Evolutionary conservation across 2,888 invertebrate species (phyloP), one percentile per base, ranked within the genome.

Genomic region (Melinaea menophilus): DNA sequence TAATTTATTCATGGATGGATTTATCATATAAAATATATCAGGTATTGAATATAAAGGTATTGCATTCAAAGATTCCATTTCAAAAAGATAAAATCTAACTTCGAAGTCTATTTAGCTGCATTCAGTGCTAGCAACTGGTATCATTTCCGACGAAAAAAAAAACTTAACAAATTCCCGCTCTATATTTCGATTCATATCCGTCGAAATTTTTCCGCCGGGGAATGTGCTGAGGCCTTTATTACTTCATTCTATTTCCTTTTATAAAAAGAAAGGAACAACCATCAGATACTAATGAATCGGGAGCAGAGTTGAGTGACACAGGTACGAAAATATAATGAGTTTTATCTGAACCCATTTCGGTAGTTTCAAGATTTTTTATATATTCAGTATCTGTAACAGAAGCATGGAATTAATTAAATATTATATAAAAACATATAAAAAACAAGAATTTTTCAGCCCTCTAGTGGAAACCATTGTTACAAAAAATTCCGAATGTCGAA

Each of bases 231-330:
- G 67, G 65, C 22, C 70, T 71, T 64, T 73, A 66, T 72, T 76
- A 51, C 75, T 79, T 75, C 75, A 74, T 82, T 79, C 78, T 77
- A 70, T 71, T 71, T 75, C 70, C 68, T 47, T 55, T 64, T 72
- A 74, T 76, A 73, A 77, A 79, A 79, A 76, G 76, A 75, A 77
- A 76, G 75, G 22, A 22, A 22, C 22, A 76, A 77, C 75, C 75
- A 73, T 72, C 72, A 78, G 79, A 73, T 80, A 77, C 79, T 84
- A 85, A 85, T 84, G 83, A 84, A 84, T 79, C 79, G 76, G 77
- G 78, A 78, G 80, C 79, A 77, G 72, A 22, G 66, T 71, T 70
- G 73, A 67, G 71, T 76, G 65, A 75, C 77, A 78, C 9, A 58
- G 34, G 45, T 47, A 41, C 37, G 47, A 41, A 47, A 55, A 58